These are phyloP conservation scores for Meleagris gallopavo DNA, from an alignment of 2,113 vertebrate genomes.

Conservation along the genomic window DNA sequence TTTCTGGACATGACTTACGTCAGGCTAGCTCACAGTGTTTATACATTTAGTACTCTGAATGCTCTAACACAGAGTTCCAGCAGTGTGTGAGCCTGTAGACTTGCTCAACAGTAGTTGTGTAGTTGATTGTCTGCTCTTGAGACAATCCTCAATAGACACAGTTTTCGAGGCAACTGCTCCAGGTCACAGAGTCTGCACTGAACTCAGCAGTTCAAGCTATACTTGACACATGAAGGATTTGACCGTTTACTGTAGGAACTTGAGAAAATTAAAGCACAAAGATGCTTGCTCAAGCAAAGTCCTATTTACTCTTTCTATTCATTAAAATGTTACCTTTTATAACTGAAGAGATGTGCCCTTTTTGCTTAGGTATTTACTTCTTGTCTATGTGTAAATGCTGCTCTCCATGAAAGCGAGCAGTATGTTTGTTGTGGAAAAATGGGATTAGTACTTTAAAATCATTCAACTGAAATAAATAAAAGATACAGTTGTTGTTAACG, in stretches of 20 bases:
- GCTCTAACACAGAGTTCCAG: fast-evolving
- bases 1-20: background rate
- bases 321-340: background rate
- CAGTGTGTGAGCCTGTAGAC: no score
- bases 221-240: background rate
- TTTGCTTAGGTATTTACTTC: background rate
- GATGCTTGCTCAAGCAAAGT: background rate
- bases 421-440: background rate
- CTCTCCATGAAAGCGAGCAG: background rate
- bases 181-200: background rate
- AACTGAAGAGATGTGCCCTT: background rate
- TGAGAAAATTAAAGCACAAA: background rate
- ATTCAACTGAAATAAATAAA: background rate
- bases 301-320: background rate
- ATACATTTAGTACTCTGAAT: background rate
- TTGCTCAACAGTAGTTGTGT: background rate
- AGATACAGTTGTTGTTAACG: background rate
- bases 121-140: background rate
- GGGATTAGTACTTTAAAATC: background rate
- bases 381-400: background rate
- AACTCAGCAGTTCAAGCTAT: background rate
- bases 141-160: background rate
- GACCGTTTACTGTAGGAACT: background rate
- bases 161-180: background rate
- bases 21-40: background rate